Evolutionary conservation across 2,113 vertebrate genomes (phyloP), one percentile per base, ranked within the genome.

Genomic region (Hyperopisus bebe): DNA sequence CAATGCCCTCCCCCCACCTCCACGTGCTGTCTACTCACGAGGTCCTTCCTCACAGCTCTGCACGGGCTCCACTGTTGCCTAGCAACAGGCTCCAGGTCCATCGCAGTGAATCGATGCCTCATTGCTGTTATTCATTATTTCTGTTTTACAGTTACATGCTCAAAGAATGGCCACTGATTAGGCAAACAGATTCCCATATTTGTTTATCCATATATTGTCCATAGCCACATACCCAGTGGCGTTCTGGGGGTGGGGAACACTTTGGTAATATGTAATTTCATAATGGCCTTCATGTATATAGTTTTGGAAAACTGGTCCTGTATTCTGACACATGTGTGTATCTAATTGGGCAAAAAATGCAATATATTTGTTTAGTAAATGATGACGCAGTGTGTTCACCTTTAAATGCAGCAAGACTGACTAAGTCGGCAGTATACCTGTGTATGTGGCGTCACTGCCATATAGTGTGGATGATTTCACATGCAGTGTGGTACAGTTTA

Each of bases 21-120:
- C 82, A 84, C 82, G 82, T 84, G 82, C 82, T 46, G 44, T 84
- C 82, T 84, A 8, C 44, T 84, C 82, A 84, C 19, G 42, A 24
- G 82, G 31, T 42, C 74, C 74, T 80, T 80, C 74, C 42, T 47
- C 44, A 4, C 82, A 46, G 82, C 21, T 46, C 44, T 24, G 82
- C 82, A 84, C 44, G 42, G 82, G 82, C 44, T 84, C 82, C 15
- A 42, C 44, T 47, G 82, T 84, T 47, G 82, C 82, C 44, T 84
- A 84, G 82, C 82, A 46, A 84, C 82, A 84, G 82, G 44, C 82
- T 84, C 82, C 82, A 24, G 21, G 82, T 46, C 21, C 44, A 47
- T 84, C 82, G 44, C 39, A 84, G 39, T 0, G 42, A 84, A 46
- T 84, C 19, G 24, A 44, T 84, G 82, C 24, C 19, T 84, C 39